phyloP scores from a whole-genome alignment of 1,140 invertebrate genomes.

The Chionoecetes opilio region DNA sequence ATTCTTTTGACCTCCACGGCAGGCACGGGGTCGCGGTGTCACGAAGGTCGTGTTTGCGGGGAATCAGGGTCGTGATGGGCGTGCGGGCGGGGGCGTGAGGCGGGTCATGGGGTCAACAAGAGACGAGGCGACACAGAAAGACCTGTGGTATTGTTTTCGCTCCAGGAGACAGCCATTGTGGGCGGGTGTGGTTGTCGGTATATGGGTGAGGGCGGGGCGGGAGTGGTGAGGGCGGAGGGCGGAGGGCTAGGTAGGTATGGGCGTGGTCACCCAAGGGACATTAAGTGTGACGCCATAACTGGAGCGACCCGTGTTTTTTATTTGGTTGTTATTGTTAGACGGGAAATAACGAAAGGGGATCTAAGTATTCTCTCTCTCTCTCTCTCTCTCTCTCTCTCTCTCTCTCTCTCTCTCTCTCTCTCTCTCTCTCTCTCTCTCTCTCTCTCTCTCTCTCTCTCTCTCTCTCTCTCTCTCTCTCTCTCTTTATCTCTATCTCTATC shows the following conservation, averaged over 20 bases:
- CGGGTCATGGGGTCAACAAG: slow-evolving; percentile 7
- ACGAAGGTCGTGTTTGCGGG: slow-evolving; percentile 12
- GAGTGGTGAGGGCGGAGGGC: background rate
- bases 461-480: too few relatives aligned
- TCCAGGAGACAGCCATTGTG: background rate
- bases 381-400: too few relatives aligned
- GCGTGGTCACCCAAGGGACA: background rate
- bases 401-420: too few relatives aligned
- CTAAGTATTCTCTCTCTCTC: background rate
- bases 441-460: too few relatives aligned
- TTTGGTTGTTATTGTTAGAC: background rate
- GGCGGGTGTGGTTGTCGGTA: background rate
- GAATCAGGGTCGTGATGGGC: slow-evolving; percentile 35
- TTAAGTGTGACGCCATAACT: slow-evolving; percentile 2
- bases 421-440: too few relatives aligned
- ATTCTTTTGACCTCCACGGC: background rate
- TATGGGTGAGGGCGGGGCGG: slow-evolving; percentile 10
- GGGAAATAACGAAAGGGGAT: slow-evolving; percentile 28
- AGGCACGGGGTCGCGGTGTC: background rate
- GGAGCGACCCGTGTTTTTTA: background rate
- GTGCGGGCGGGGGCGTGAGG: slow-evolving; percentile 35
- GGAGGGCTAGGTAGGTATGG: background rate
- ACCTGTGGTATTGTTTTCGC: background rate
- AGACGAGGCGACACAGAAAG: background rate
- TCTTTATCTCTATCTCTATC: too few relatives aligned